A percentile compares a stretch with the other conserved stretches of the same genome.
These are phyloP conservation scores for Seriola dumerili DNA, from an alignment of 2,113 vertebrate genomes.

Conservation along the genomic window DNA sequence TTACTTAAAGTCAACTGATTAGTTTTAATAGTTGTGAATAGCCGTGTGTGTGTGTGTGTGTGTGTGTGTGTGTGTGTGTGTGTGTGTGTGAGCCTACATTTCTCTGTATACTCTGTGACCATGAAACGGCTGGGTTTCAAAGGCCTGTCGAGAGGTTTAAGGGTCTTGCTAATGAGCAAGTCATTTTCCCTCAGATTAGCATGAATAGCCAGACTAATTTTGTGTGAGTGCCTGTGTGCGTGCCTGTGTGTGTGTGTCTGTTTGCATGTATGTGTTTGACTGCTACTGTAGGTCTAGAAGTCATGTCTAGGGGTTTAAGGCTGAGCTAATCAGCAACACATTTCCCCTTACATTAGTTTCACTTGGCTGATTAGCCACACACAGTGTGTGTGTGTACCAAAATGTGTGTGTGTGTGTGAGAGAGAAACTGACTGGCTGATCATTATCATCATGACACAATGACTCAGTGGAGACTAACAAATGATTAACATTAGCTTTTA, in stretches of 20 bases:
- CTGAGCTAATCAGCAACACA: slow-evolving; percentile 79
- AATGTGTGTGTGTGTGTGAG: slow-evolving; percentile 24
- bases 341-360: slow-evolving; percentile 77
- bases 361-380: slow-evolving; percentile 65
- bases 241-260: slow-evolving; percentile 36
- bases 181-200: slow-evolving; percentile 80
- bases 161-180: slow-evolving; percentile 78
- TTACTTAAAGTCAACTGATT: slow-evolving; percentile 41
- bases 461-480: slow-evolving; percentile 66
- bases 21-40: slow-evolving; percentile 39
- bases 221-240: slow-evolving; percentile 33
- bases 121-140: slow-evolving; percentile 59
- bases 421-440: slow-evolving; percentile 61
- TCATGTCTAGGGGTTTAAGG: slow-evolving; percentile 71
- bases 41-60: slow-evolving; percentile 19
- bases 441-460: slow-evolving; percentile 78
- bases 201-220: slow-evolving; percentile 64
- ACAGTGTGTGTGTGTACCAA: slow-evolving; percentile 19
- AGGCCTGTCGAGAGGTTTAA: slow-evolving; percentile 75
- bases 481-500: slow-evolving; percentile 60
- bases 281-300: slow-evolving; percentile 44
- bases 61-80: not conserved
- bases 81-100: slow-evolving; percentile 16
- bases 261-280: slow-evolving; percentile 24
- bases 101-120: slow-evolving; percentile 44